A percentile compares a stretch with the other conserved stretches of the same genome.
Evolutionary conservation across 2,888 invertebrate species (phyloP).

Genomic region (Nipponacmea schrenckii): DNA sequence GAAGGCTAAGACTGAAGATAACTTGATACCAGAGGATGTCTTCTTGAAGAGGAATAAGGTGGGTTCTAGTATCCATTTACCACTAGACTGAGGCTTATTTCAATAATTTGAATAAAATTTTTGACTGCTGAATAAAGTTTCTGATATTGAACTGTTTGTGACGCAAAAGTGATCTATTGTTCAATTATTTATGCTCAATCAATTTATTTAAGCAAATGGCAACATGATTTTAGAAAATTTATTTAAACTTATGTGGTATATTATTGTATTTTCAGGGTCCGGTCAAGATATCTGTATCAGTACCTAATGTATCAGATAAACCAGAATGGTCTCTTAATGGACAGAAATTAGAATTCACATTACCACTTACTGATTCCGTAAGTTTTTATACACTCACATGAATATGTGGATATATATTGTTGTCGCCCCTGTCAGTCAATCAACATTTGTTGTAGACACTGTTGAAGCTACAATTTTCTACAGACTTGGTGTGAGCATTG

Average conservation of each 20-base stretch:
- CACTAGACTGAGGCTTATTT: too few relatives aligned
- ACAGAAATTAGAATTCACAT: constrained; percentile 81
- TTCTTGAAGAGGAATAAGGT: constrained; percentile 71
- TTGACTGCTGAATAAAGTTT: too few relatives aligned
- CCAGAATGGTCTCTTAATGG: constrained; percentile 96
- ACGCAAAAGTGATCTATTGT: too few relatives aligned
- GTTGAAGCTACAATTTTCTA: too few relatives aligned
- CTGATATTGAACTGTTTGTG: too few relatives aligned
- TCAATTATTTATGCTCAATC: neutral
- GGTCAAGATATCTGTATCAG: constrained; percentile 82
- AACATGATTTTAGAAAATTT: neutral
- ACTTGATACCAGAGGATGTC: constrained; percentile 87
- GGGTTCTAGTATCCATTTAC: neutral
- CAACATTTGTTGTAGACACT: too few relatives aligned
- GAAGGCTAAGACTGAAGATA: constrained; percentile 90
- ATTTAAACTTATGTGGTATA: neutral
- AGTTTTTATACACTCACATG: constrained; percentile 32
- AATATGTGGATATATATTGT: too few relatives aligned
- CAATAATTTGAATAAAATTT: too few relatives aligned
- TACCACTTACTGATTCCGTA: constrained; percentile 80
- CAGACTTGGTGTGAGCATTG: too few relatives aligned
- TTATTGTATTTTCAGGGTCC: constrained; percentile 72
- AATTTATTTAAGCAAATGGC: neutral
- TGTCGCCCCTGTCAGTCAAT: too few relatives aligned
- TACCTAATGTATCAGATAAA: constrained; percentile 88